Percentiles rank a stretch among this genome's conserved stretches.
Evolutionary conservation across 1,140 invertebrate genomes (phyloP).

Genomic region (Sminthurinus signatus): DNA sequence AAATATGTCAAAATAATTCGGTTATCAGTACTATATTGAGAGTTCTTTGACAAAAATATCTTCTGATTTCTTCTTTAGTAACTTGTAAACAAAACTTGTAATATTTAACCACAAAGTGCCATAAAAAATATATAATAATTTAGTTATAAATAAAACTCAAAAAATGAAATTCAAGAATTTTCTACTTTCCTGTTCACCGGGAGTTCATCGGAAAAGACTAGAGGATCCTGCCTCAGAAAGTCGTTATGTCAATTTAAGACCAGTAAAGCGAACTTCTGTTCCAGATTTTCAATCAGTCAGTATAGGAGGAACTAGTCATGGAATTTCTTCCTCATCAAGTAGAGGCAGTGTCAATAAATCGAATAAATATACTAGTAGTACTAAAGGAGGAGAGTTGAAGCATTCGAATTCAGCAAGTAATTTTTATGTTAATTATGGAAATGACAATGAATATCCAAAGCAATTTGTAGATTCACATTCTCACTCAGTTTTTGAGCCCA

Average conservation of each 20-base stretch:
- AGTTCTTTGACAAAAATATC: no score
- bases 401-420: background rate
- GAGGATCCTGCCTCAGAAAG: background rate
- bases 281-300: background rate
- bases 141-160: no score
- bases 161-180: constrained; percentile 34
- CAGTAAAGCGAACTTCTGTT: background rate
- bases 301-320: no score
- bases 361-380: background rate
- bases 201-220: constrained; percentile 15
- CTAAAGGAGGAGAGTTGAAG: background rate
- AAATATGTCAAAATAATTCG: no score
- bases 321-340: no score
- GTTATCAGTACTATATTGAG: no score
- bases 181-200: constrained; percentile 23
- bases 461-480: no score
- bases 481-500: no score
- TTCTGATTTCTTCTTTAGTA: no score
- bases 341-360: background rate
- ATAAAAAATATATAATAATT: background rate
- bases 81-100: no score
- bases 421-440: constrained; percentile 2
- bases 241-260: constrained; percentile 17
- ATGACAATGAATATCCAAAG: no score
- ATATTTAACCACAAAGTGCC: background rate